phyloP scores from a whole-genome alignment of 2,888 invertebrate genomes.

The Lasioglossum lativentre region DNA sequence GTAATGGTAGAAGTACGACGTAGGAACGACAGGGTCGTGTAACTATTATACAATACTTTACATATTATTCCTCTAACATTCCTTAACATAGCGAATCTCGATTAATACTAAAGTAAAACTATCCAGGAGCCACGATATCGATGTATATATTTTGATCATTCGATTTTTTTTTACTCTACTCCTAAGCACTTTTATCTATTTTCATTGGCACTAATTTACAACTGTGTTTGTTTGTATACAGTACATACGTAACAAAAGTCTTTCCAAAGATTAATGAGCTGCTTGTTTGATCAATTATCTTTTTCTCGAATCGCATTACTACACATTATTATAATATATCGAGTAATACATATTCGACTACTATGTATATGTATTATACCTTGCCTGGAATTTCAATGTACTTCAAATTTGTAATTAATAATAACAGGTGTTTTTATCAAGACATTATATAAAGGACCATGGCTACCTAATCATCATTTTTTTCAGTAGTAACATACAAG shows the following conservation, averaged over 20 bases:
- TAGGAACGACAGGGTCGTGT: conserved; percentile 17
- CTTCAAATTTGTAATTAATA: conserved; percentile 30
- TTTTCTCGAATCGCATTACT: conserved; percentile 15
- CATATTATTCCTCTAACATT: conserved; percentile 32
- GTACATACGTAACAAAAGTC: conserved; percentile 28
- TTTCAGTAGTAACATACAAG: conserved; percentile 25
- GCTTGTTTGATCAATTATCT: conserved; percentile 35
- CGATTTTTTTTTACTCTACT: conserved; percentile 1
- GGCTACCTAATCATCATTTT: conserved; percentile 83
- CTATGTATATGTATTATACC: conserved; percentile 61
- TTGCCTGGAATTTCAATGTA: conserved; percentile 63
- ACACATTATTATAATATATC: conserved; percentile 28
- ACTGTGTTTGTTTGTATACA: conserved; percentile 25
- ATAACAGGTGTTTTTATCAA: conserved; percentile 69
- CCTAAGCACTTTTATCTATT: conserved; percentile 35
- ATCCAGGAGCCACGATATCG: conserved; percentile 8
- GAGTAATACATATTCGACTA: conserved; percentile 34
- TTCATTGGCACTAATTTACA: conserved; percentile 15
- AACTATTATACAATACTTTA: conserved; percentile 32
- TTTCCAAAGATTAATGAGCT: conserved; percentile 26
- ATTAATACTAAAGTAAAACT: conserved; percentile 22
- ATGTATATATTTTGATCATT: conserved; percentile 20
- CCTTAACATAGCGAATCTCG: background rate
- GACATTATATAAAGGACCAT: conserved; percentile 82
- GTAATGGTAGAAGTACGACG: conserved; percentile 1